Base-by-base conservation (phyloP, 2,113 vertebrate genomes). In the Agapornis roseicollis region DNA sequence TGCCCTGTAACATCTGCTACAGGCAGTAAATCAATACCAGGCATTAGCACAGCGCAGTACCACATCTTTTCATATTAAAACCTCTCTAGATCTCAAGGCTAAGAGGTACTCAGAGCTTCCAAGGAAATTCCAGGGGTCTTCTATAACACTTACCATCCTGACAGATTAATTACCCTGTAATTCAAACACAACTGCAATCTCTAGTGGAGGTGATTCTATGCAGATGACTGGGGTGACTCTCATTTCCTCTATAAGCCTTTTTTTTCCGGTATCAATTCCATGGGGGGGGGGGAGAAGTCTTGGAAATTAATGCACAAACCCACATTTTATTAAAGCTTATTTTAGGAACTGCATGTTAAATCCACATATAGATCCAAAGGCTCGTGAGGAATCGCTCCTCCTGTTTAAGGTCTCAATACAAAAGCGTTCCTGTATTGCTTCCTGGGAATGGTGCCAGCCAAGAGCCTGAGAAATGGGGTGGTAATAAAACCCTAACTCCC, bases 101-200 rank as follows among this genome's bases (percentile, higher is more conserved):
- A 50, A 82, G 53, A 89, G 66, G 84, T 55, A 64, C 46, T 42
- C 29, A 61, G 46, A 85, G 33, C 47, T 94, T 73, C 92, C 88
- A 90, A 93, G 60, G 82, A 90, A 96, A 93, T 87, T 91, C 93
- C 93, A 86, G 82, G 55, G 56, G 56, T 92, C 91, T 87, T 73
- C 41, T 85, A 13, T 47, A 88, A 86, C 52, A 41, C 89, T 81
- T 47, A 44, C n/a, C 80, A 90, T 56, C 33, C 77, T 94, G 96
- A 89, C 88, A 90, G 85, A 74, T 37, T 88, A 92, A 95, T 95
- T 96, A 79, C 88, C 89, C 89, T 87, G 50, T 88, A 94, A 95
- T 89, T 96, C 88, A 87, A 84, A 74, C 85, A 89, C 80, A 93
- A 90, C 27, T 94, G 88, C 41, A 86, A 58, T 71, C 94, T 80